These are phyloP conservation scores for Adelphocoris suturalis DNA, from an alignment of 2,888 invertebrate species.

Conservation along the genomic window DNA sequence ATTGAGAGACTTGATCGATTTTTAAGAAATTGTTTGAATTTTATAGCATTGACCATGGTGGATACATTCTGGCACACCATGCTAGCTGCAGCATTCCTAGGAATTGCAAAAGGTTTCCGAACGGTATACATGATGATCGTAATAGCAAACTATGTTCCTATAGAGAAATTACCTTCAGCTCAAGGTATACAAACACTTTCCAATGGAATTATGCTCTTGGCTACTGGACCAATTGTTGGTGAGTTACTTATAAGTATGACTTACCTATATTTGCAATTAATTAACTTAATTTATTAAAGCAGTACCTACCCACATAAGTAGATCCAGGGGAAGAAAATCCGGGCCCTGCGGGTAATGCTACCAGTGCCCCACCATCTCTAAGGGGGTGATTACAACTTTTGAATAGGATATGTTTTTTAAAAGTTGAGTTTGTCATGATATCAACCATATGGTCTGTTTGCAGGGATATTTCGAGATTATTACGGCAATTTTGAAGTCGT, in stretches of 20 bases:
- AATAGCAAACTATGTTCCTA: slow-evolving; percentile 84
- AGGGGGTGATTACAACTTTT: too few species aligned
- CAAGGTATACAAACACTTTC: slow-evolving; percentile 86
- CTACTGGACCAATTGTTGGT: slow-evolving; percentile 84
- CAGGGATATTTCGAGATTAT: slow-evolving; percentile 83
- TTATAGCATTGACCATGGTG: slow-evolving; percentile 78
- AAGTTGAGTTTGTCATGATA: too few species aligned
- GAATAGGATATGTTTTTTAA: too few species aligned
- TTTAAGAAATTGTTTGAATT: background rate
- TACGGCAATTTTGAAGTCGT: slow-evolving; percentile 83
- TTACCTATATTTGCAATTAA: too few species aligned
- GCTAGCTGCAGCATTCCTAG: slow-evolving; percentile 82
- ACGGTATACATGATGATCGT: slow-evolving; percentile 85
- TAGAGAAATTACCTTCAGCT: slow-evolving; percentile 84
- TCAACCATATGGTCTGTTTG: slow-evolving; percentile 25
- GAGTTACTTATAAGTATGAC: slow-evolving; percentile 74
- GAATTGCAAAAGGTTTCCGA: slow-evolving; percentile 85
- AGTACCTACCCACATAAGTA: too few species aligned
- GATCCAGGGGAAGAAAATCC: too few species aligned
- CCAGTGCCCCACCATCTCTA: too few species aligned
- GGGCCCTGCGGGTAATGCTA: too few species aligned
- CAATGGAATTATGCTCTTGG: slow-evolving; percentile 83
- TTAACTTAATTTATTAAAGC: too few species aligned
- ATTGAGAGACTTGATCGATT: too few species aligned
- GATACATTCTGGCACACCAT: slow-evolving; percentile 78